Percentiles rank a stretch among this genome's conserved stretches.
phyloP scores from a whole-genome alignment of 2,113 vertebrate species.

The Gallinago paraguaiae region DNA sequence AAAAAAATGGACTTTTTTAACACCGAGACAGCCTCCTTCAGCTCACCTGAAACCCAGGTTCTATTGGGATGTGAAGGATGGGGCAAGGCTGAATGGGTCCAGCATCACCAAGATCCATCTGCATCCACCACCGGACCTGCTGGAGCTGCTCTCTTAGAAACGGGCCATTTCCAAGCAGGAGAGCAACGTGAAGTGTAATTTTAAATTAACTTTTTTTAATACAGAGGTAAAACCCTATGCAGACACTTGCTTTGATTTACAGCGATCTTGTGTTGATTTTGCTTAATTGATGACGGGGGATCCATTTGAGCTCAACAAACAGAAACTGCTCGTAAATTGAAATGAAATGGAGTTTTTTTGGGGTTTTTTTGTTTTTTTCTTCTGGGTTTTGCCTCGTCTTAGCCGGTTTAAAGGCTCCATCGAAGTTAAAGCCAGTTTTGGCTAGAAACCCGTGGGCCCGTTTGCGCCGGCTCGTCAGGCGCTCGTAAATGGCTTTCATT shows the following conservation, averaged over 20 bases:
- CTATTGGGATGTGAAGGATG: not conserved
- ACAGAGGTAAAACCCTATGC: not conserved
- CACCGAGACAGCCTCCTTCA: not conserved
- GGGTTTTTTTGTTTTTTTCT: not conserved
- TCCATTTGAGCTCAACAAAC: not conserved
- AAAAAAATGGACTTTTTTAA: not conserved
- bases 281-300: not conserved
- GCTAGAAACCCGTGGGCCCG: not conserved
- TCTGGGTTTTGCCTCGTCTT: not conserved
- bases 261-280: not conserved
- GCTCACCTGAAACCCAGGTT: not conserved
- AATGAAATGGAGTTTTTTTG: not conserved
- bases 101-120: not conserved
- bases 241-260: not conserved
- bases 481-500: constrained; percentile 2
- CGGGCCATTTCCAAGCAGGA: not conserved
- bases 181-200: not conserved
- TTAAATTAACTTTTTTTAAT: not conserved
- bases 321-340: not conserved
- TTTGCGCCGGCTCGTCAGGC: not conserved
- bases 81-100: not conserved
- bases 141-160: not conserved
- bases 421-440: not conserved
- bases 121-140: not conserved
- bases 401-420: not conserved